Percentiles rank a stretch among this genome's conserved stretches.
These are phyloP conservation scores for Stigmatopora nigra DNA, from an alignment of 2,113 vertebrate species.

Conservation along the genomic window DNA sequence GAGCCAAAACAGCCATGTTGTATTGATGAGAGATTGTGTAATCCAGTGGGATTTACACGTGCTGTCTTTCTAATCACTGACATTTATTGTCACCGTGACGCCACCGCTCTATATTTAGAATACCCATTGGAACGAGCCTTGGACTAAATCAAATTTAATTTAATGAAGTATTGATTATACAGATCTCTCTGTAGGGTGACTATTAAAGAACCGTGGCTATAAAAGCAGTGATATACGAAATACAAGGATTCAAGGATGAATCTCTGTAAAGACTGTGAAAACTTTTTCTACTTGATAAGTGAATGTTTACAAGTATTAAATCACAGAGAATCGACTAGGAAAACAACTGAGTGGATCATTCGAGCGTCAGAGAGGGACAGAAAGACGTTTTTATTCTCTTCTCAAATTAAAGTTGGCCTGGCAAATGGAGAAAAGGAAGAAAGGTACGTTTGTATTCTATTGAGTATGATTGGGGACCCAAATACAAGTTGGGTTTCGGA, in stretches of 20 bases:
- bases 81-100: conserved; percentile 5
- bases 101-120: conserved; percentile 20
- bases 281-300: conserved; percentile 59
- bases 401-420: background rate
- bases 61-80: background rate
- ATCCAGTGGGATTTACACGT: background rate
- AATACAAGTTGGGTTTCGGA: background rate
- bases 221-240: background rate
- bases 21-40: conserved; percentile 2
- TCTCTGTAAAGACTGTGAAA: conserved; percentile 32
- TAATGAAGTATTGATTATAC: conserved; percentile 58
- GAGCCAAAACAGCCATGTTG: background rate
- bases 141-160: conserved; percentile 29
- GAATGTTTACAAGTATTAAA: conserved; percentile 26
- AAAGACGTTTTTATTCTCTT: background rate
- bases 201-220: background rate
- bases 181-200: conserved; percentile 9
- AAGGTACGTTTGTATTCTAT: conserved; percentile 40
- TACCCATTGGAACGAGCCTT: background rate
- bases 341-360: background rate
- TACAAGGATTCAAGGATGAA: background rate
- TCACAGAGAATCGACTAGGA: conserved; percentile 22
- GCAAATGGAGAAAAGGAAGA: conserved; percentile 56
- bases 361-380: background rate
- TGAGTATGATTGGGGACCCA: background rate